Evolutionary conservation across 2,113 vertebrate species (phyloP).

Genomic region (Rhizomys pruinosus): DNA sequence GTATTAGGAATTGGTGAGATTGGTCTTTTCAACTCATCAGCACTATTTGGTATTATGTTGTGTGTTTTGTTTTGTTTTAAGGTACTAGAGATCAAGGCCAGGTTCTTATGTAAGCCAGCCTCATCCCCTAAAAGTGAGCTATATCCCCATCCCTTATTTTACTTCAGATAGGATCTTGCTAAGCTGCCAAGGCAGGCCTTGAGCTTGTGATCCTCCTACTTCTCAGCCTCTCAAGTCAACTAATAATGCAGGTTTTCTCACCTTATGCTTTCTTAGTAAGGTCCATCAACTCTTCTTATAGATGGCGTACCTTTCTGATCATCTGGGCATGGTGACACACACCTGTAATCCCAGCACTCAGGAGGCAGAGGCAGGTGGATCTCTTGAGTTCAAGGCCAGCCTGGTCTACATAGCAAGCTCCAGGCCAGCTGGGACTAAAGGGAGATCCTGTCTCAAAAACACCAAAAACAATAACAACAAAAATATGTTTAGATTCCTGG

Average conservation of each 20-base stretch:
- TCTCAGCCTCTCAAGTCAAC: not conserved
- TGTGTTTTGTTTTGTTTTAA: not conserved
- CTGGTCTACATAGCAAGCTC: too few species aligned
- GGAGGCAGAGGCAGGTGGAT: too few species aligned
- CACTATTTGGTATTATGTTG: not conserved
- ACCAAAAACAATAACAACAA: too few species aligned
- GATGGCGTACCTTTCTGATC: not conserved
- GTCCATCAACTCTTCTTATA: not conserved
- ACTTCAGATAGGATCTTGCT: not conserved
- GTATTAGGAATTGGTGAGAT: not conserved
- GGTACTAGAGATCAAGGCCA: not conserved
- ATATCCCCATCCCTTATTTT: not conserved
- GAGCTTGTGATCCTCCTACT: not conserved
- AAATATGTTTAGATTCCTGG: slow-evolving; percentile 46
- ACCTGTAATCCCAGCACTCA: too few species aligned
- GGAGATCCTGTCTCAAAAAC: too few species aligned
- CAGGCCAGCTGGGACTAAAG: too few species aligned
- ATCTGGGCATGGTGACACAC: too few species aligned
- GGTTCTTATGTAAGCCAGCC: not conserved
- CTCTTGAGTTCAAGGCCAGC: too few species aligned
- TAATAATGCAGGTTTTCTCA: not conserved
- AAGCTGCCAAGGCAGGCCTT: not conserved
- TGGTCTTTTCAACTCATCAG: not conserved
- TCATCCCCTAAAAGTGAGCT: not conserved
- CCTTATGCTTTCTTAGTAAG: slow-evolving; percentile 28